A percentile compares a stretch with the other conserved stretches of the same genome.
Conservation (phyloP, 2,888 invertebrate species). For the Zeuzera pyrina region DNA sequence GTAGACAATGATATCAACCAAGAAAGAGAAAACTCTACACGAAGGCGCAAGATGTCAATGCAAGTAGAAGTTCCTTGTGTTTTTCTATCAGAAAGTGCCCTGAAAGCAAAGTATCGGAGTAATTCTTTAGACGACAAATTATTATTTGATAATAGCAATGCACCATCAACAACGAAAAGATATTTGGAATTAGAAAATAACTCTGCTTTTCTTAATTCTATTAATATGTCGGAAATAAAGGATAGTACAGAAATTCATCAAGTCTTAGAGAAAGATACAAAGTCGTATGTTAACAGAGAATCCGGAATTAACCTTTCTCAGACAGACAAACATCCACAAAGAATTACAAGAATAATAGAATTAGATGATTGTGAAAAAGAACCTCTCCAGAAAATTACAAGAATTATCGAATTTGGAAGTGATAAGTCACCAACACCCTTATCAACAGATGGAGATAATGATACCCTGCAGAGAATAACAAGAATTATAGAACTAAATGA, state of each 20-base stretch:
- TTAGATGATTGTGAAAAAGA: constrained; percentile 51
- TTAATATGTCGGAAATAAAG: constrained; percentile 35
- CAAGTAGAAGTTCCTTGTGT: constrained; percentile 71
- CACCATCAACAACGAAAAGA: constrained; percentile 38
- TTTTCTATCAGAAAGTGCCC: constrained; percentile 62
- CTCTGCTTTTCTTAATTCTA: constrained; percentile 39
- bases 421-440: constrained; percentile 34
- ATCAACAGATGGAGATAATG: constrained; percentile 37
- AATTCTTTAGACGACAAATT: constrained; percentile 62
- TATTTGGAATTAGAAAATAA: constrained; percentile 45
- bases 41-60: constrained; percentile 67
- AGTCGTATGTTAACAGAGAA: constrained; percentile 21
- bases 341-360: constrained; percentile 64
- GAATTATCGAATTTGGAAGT: constrained; percentile 60
- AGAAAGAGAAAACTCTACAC: constrained; percentile 53
- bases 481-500: constrained; percentile 59
- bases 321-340: constrained; percentile 47
- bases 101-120: constrained; percentile 59
- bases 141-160: constrained; percentile 47
- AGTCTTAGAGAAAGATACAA: constrained; percentile 33
- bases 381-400: constrained; percentile 54
- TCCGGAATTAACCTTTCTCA: constrained; percentile 30
- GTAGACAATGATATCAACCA: constrained; percentile 57
- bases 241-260: constrained; percentile 25
- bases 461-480: constrained; percentile 51